Base-by-base conservation (phyloP, 2,888 invertebrate genomes). In the Helicoverpa assulta region DNA sequence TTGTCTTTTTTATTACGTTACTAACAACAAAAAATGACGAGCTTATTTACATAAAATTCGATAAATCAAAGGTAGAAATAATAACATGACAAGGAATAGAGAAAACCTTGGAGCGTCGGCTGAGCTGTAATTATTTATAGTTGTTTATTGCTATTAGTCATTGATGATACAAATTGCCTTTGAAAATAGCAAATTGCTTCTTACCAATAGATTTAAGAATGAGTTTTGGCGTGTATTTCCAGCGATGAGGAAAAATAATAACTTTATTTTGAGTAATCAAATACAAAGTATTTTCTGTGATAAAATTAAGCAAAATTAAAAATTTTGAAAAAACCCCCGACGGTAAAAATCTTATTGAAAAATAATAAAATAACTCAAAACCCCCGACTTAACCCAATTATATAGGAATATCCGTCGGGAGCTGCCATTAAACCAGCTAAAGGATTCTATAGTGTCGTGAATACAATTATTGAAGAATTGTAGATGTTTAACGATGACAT, bases 121-220 rank as follows among this genome's bases (percentile, higher is more conserved):
- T 40, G 12, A 16, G 6, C 37, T 74, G 16, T 52, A 37, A 60
- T 50, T 50, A 76, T 60, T 70, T 50, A 40, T 14, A 55, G 37
- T 37, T 54, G 6, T 56, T 67, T 59, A 52, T 47, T 52, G 19
- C 21, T 16, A 29, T 68, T 59, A 55, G 43, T n/a, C 59, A 52
- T 1, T 26, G 12, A 47, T 56, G 37, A 5, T 37, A 75, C n/a
- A 51, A 67, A 67, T 37, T 75, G 21, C 5, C 14, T 21, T 33
- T 10, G 12, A 50, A 21, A 54, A 21, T 18, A 40, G 8, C 5
- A 26, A 67, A 51, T 50, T 26, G 18, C 43, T n/a, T 52, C n/a
- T 26, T 57, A 29, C 57, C 37, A 57, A 67, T 74, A 53, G 26
- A 53, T 53, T 18, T 29, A 37, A 14, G 18, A 52, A 52, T 40